These are phyloP conservation scores for Saccostrea echinata DNA, from an alignment of 1,140 invertebrate species.

Conservation along the genomic window DNA sequence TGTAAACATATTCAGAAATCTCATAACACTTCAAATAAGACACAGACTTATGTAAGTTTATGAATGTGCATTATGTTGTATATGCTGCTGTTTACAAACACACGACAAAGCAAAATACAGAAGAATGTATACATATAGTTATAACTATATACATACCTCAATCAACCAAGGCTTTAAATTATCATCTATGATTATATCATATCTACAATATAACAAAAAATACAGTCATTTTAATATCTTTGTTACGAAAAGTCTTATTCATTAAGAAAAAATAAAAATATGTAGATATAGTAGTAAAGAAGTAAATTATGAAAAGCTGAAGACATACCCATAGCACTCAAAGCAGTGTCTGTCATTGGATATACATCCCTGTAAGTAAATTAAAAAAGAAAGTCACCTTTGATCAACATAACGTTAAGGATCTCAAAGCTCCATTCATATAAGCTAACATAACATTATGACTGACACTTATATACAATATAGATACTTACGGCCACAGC, in stretches of 20 bases:
- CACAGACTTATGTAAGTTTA: too few species aligned
- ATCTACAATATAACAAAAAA: constrained; percentile 68
- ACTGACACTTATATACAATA: background rate
- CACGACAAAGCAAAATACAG: too few species aligned
- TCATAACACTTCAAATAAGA: background rate
- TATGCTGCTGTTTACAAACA: too few species aligned
- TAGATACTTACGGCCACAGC: constrained; percentile 84
- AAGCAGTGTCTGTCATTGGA: constrained; percentile 81
- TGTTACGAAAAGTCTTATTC: background rate
- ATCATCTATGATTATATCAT: constrained; percentile 81
- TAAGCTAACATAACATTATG: background rate
- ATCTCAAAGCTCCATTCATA: too few species aligned
- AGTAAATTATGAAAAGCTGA: background rate
- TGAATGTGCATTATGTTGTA: too few species aligned
- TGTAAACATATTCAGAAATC: too few species aligned
- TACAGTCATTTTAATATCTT: background rate
- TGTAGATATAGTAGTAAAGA: background rate
- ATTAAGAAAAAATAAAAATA: background rate
- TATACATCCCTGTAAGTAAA: constrained; percentile 75
- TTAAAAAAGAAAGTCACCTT: constrained; percentile 20
- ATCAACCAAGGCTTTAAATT: constrained; percentile 81
- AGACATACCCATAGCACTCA: constrained; percentile 79
- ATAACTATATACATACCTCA: constrained; percentile 70
- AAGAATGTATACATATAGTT: too few species aligned
- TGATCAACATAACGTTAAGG: background rate